Evolutionary conservation across 2,113 vertebrate genomes (phyloP).

Genomic region (Eptesicus fuscus): DNA sequence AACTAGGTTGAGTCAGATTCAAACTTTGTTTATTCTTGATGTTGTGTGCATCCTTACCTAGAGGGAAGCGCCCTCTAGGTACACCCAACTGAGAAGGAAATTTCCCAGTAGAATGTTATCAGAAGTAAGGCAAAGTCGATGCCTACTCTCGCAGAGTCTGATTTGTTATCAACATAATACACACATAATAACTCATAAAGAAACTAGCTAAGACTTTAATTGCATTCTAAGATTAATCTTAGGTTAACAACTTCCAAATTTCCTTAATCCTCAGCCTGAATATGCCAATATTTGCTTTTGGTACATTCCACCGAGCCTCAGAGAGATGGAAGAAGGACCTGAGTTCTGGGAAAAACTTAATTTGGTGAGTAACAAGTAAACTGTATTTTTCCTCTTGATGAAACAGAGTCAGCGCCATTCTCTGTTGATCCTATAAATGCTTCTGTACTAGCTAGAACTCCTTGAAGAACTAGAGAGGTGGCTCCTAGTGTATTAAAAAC

Average conservation of each 20-base stretch:
- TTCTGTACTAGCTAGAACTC: neutral
- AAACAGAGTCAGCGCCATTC: neutral
- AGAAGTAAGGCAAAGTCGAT: neutral
- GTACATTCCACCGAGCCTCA: conserved; percentile 88
- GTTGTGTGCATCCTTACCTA: neutral
- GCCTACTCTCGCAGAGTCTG: neutral
- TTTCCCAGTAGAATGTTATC: neutral
- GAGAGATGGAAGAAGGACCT: conserved; percentile 81
- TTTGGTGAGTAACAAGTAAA: conserved; percentile 79
- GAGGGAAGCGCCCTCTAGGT: neutral
- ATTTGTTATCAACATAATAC: neutral
- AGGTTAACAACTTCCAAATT: neutral
- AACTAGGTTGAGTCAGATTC: neutral
- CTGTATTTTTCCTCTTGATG: neutral
- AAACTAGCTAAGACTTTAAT: neutral
- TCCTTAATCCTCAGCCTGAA: conserved; percentile 81
- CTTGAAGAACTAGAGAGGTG: neutral
- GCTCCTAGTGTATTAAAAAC: neutral
- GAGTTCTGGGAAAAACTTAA: conserved; percentile 85
- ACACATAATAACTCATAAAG: neutral
- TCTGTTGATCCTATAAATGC: neutral
- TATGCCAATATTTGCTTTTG: conserved; percentile 89
- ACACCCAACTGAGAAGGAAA: neutral
- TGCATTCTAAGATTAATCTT: neutral
- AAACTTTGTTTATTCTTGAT: neutral